Evolutionary conservation across 2,888 invertebrate genomes (phyloP).

Genomic region (Drosophila gaucha): DNA sequence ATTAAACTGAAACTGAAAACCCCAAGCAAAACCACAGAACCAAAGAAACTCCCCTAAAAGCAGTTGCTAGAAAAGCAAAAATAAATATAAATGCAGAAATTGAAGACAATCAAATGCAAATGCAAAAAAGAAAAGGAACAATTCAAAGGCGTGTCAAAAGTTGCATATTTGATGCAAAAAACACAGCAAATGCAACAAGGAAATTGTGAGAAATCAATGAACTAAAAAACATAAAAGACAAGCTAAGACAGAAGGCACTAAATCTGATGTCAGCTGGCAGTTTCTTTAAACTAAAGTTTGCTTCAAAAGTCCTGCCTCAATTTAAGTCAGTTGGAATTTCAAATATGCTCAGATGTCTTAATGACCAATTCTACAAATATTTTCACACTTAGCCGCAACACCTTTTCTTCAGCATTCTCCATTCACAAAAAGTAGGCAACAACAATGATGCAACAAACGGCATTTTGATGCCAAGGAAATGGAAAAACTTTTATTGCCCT

Average conservation of each 20-base stretch:
- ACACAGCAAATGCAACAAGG: background rate
- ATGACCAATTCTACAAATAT: conserved; percentile 4
- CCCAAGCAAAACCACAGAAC: background rate
- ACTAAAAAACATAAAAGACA: background rate
- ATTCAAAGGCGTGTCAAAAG: conserved; percentile 30
- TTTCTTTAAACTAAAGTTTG: background rate
- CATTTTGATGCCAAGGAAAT: conserved; percentile 45
- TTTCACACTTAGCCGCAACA: background rate
- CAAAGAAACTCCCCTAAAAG: conserved; percentile 7
- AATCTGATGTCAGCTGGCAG: background rate
- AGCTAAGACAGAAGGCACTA: background rate
- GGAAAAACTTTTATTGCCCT: conserved; percentile 73
- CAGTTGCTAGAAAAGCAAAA: background rate
- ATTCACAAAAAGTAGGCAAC: conserved; percentile 8
- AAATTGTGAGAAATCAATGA: conserved; percentile 3
- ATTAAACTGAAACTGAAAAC: background rate
- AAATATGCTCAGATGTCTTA: background rate
- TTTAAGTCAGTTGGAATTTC: background rate
- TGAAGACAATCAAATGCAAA: conserved; percentile 15
- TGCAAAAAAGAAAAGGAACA: background rate
- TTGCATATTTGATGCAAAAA: conserved; percentile 30
- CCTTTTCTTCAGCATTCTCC: background rate
- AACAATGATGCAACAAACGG: conserved; percentile 41
- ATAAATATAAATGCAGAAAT: background rate
- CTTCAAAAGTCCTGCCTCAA: background rate